A percentile compares a stretch with the other conserved stretches of the same genome.
phyloP scores from a whole-genome alignment of 2,797 vertebrate species.

The Poecilia velifera region DNA sequence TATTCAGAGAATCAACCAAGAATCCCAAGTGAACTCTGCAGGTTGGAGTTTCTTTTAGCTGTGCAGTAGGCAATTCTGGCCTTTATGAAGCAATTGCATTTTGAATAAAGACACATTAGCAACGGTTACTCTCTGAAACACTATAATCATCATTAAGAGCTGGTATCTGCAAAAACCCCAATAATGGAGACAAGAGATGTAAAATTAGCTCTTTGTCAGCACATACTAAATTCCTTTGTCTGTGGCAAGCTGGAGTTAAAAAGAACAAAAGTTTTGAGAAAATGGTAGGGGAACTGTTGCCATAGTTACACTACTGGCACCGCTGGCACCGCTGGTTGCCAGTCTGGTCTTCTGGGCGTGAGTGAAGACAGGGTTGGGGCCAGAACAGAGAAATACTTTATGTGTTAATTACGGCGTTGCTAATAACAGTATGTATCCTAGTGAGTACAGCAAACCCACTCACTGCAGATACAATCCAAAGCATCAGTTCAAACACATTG shows the following conservation, averaged over 20 bases:
- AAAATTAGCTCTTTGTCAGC: constrained; percentile 50
- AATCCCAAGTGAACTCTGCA: background rate
- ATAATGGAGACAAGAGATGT: constrained; percentile 35
- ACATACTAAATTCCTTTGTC: constrained; percentile 37
- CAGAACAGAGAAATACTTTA: constrained; percentile 46
- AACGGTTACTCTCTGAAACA: constrained; percentile 4
- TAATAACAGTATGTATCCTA: constrained; percentile 68
- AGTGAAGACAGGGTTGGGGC: constrained; percentile 21
- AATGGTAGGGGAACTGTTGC: constrained; percentile 76
- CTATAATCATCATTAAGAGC: constrained; percentile 23
- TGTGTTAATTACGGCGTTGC: constrained; percentile 66
- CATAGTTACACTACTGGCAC: constrained; percentile 73
- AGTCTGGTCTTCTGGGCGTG: constrained; percentile 51
- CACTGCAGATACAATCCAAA: constrained; percentile 1
- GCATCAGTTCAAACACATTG: background rate
- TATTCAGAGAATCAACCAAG: background rate
- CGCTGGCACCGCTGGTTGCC: constrained; percentile 28
- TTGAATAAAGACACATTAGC: background rate
- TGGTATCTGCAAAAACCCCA: constrained; percentile 25
- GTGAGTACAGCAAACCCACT: constrained; percentile 41
- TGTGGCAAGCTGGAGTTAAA: constrained; percentile 41
- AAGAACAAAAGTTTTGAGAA: constrained; percentile 67
- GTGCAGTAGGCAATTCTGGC: background rate
- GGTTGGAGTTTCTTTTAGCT: background rate
- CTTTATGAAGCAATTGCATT: background rate